Evolutionary conservation across 1,140 invertebrate genomes (phyloP).

Genomic region (Papilio dardanus): DNA sequence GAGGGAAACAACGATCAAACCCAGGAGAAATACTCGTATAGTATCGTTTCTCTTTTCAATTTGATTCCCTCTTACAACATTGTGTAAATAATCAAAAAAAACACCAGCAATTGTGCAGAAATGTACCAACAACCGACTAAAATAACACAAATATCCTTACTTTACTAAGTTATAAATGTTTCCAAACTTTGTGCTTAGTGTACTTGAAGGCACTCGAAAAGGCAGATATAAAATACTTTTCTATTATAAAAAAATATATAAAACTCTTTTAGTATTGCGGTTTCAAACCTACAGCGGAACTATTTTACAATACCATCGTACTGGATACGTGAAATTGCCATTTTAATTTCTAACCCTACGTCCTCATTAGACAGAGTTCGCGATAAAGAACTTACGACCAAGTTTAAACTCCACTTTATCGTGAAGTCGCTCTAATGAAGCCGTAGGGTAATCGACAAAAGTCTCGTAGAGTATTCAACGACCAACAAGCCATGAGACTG

Average conservation of each 20-base stretch:
- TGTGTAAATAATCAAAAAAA: neutral
- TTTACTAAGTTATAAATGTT: conserved; percentile 18
- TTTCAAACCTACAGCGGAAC: neutral
- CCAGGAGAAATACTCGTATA: neutral
- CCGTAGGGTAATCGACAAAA: too few species aligned
- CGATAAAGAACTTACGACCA: too few species aligned
- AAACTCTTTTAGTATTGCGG: neutral
- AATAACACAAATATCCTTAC: neutral
- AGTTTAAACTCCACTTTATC: too few species aligned
- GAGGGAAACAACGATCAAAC: neutral
- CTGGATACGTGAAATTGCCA: too few species aligned
- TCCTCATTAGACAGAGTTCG: too few species aligned
- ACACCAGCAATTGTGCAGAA: neutral
- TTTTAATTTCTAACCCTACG: too few species aligned
- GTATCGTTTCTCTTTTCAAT: neutral
- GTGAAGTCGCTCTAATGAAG: too few species aligned
- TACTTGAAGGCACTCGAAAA: neutral
- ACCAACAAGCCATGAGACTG: too few species aligned
- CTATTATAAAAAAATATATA: conserved; percentile 1
- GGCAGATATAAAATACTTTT: neutral
- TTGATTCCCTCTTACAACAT: neutral
- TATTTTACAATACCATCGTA: neutral
- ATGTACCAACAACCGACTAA: conserved; percentile 23
- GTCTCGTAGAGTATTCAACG: too few species aligned
- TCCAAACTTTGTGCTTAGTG: conserved; percentile 22